Percentiles rank a stretch among this genome's conserved stretches.
Conservation (phyloP, 2,113 vertebrate species). For the Salvelinus alpinus region DNA sequence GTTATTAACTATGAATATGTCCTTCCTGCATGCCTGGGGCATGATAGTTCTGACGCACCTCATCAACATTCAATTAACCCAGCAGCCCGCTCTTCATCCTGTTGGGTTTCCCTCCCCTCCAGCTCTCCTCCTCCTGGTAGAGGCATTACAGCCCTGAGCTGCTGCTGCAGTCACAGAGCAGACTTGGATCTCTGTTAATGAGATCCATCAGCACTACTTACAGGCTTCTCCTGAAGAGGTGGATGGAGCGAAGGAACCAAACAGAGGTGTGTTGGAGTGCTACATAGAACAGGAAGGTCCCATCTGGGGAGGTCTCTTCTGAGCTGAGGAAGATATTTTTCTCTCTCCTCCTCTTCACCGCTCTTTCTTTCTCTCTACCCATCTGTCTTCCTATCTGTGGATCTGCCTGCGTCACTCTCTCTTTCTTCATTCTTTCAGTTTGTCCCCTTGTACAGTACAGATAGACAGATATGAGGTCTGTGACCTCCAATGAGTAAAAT, state of each 20-base stretch:
- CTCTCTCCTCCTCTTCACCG: too few relatives aligned
- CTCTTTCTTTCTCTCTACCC: too few relatives aligned
- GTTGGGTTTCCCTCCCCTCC: neutral
- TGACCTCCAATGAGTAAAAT: too few relatives aligned
- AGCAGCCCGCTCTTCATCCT: slow-evolving; percentile 17
- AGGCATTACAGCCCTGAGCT: neutral
- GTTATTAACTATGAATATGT: slow-evolving; percentile 49
- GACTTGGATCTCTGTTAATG: slow-evolving; percentile 44
- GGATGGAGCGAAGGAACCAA: neutral
- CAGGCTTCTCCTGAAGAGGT: slow-evolving; percentile 29
- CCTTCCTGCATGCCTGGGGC: slow-evolving; percentile 22
- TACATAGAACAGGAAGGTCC: slow-evolving; percentile 11
- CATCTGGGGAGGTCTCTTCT: neutral
- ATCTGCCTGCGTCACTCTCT: too few relatives aligned
- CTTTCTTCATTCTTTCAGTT: too few relatives aligned
- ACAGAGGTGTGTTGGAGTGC: neutral
- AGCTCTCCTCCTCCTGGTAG: slow-evolving; percentile 10
- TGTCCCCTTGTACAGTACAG: too few relatives aligned
- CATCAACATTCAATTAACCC: slow-evolving; percentile 63
- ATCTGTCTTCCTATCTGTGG: too few relatives aligned
- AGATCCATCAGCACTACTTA: slow-evolving; percentile 48
- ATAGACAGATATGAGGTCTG: too few relatives aligned
- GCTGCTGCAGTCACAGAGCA: slow-evolving; percentile 23
- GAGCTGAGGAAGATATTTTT: too few relatives aligned
- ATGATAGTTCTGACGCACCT: slow-evolving; percentile 32